Evolutionary conservation across 2,888 invertebrate species (phyloP).

Genomic region (Eurytoma adleriae): DNA sequence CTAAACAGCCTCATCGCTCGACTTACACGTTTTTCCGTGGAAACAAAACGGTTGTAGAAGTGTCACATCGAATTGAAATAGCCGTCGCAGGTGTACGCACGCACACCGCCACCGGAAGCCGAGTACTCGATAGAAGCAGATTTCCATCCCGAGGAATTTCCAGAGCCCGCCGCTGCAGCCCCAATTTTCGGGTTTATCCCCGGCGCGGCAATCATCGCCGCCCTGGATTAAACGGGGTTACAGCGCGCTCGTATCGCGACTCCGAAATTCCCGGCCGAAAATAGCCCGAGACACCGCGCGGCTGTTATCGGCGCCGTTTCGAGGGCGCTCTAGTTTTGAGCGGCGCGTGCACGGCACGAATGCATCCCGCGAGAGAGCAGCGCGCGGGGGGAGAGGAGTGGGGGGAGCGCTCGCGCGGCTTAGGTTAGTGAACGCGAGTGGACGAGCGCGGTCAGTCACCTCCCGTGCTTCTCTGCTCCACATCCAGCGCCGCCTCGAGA

Average conservation of each 20-base stretch:
- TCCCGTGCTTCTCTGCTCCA: conserved; percentile 72
- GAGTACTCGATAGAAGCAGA: too few species aligned
- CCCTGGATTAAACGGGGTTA: neutral
- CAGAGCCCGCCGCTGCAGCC: neutral
- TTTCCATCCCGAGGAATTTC: too few species aligned
- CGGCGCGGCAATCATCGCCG: too few species aligned
- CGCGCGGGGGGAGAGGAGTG: conserved; percentile 7
- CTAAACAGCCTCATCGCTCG: too few species aligned
- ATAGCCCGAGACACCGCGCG: neutral
- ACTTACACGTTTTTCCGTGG: too few species aligned
- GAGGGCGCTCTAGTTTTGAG: conserved; percentile 10
- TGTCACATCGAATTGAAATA: too few species aligned
- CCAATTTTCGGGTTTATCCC: neutral
- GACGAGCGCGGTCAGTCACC: conserved; percentile 74
- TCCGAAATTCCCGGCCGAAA: neutral
- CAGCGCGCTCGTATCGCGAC: neutral
- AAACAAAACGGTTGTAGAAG: too few species aligned
- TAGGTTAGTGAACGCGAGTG: conserved; percentile 76
- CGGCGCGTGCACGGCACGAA: conserved; percentile 40
- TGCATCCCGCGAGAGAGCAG: conserved; percentile 6
- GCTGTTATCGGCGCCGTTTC: too few species aligned
- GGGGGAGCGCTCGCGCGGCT: conserved; percentile 55
- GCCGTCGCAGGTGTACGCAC: too few species aligned
- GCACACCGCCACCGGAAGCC: too few species aligned
- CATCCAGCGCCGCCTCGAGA: conserved; percentile 68